These are phyloP conservation scores for Salmo trutta DNA, from an alignment of 2,797 vertebrate species.

Conservation along the genomic window DNA sequence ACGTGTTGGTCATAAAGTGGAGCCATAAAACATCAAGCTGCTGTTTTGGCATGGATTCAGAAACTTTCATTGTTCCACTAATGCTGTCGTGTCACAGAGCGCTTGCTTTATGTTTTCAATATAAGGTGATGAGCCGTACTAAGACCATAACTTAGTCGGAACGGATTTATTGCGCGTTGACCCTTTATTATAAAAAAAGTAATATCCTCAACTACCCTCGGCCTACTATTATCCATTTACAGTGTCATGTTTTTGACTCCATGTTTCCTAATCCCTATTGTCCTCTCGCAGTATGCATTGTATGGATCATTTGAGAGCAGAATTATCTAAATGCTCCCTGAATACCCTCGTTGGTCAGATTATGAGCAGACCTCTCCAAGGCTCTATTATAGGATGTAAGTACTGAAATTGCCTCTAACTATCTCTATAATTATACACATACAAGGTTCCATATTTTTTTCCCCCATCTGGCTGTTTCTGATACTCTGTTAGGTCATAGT, in stretches of 20 bases:
- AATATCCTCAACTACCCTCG: neutral
- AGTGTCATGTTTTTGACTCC: neutral
- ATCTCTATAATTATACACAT: neutral
- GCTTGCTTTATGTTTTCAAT: slow-evolving; percentile 2
- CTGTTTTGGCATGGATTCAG: slow-evolving; percentile 1
- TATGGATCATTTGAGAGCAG: neutral
- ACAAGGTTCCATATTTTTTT: neutral
- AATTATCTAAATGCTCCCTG: neutral
- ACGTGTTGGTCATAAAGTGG: neutral
- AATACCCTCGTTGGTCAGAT: neutral
- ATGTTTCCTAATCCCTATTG: neutral
- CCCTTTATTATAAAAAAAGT: neutral
- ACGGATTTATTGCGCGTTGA: neutral
- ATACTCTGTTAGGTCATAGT: neutral
- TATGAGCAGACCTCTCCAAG: neutral
- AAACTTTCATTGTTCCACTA: neutral
- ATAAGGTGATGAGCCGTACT: neutral
- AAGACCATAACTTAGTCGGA: neutral
- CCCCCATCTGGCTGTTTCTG: neutral
- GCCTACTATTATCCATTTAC: neutral
- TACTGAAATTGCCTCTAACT: neutral
- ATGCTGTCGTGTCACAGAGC: neutral
- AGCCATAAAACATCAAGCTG: neutral
- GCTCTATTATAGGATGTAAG: neutral
- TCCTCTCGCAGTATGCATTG: neutral